These are phyloP conservation scores for Sphenodon punctatus DNA, from an alignment of 2,797 vertebrate genomes.

Conservation along the genomic window DNA sequence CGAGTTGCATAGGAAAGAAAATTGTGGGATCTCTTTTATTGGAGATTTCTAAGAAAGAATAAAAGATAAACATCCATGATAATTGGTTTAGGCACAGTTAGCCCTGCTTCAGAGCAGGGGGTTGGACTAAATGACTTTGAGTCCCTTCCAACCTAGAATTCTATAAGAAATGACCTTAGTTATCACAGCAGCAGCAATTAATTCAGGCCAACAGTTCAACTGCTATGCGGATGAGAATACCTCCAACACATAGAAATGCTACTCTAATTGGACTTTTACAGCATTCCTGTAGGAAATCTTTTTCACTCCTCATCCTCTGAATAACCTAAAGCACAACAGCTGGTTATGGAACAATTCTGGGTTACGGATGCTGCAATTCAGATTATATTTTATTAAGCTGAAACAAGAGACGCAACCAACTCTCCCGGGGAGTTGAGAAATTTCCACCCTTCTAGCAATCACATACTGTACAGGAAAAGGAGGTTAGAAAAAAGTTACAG, in stretches of 20 bases:
- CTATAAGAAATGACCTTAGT: background rate
- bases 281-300: conserved; percentile 17
- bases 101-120: no score
- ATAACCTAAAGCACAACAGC: conserved; percentile 68
- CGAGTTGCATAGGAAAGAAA: no score
- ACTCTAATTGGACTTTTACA: conserved; percentile 18
- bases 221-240: background rate
- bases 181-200: background rate
- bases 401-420: conserved; percentile 61
- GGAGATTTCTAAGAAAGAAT: no score
- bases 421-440: conserved; percentile 79
- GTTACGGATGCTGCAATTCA: conserved; percentile 69
- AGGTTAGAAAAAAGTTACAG: conserved; percentile 60
- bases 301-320: conserved; percentile 52
- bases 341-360: conserved; percentile 64
- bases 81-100: no score
- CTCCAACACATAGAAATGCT: background rate
- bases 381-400: conserved; percentile 71
- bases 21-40: background rate
- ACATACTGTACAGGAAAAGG: conserved; percentile 76
- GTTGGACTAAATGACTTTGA: no score
- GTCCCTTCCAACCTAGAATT: no score
- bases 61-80: no score
- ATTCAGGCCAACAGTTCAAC: background rate
- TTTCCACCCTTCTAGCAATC: conserved; percentile 72